Percentiles rank a stretch among this genome's conserved stretches.
phyloP scores from a whole-genome alignment of 2,888 invertebrate species.

The Campopleginae sp. region DNA sequence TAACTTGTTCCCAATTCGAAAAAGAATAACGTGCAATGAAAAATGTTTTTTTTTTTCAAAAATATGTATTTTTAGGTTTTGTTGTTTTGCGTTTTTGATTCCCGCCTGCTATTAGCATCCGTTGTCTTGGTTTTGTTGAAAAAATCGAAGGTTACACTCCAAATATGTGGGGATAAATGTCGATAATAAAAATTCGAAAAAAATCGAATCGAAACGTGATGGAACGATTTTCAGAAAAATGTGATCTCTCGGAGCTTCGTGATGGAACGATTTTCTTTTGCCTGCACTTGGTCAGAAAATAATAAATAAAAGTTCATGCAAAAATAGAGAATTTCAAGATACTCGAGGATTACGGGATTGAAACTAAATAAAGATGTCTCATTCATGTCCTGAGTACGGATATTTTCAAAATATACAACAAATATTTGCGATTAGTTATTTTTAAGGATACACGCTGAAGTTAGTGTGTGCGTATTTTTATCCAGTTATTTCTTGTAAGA shows the following conservation, averaged over 20 bases:
- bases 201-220: too few species aligned
- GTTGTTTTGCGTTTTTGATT: too few species aligned
- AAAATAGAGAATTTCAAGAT: background rate
- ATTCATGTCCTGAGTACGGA: background rate
- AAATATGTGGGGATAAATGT: too few species aligned
- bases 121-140: too few species aligned
- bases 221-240: too few species aligned
- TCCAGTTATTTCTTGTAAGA: conserved; percentile 3
- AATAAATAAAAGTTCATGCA: background rate
- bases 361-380: background rate
- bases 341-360: background rate
- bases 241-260: too few species aligned
- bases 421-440: conserved; percentile 16
- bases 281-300: background rate
- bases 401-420: conserved; percentile 6
- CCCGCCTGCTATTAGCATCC: too few species aligned
- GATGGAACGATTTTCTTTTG: background rate
- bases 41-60: background rate
- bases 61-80: too few species aligned
- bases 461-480: conserved; percentile 14
- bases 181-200: too few species aligned
- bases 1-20: too few species aligned
- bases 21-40: too few species aligned
- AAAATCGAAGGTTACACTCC: too few species aligned
- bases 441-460: background rate